phyloP scores from a whole-genome alignment of 2,113 vertebrate species.

The Nanorana parkeri region DNA sequence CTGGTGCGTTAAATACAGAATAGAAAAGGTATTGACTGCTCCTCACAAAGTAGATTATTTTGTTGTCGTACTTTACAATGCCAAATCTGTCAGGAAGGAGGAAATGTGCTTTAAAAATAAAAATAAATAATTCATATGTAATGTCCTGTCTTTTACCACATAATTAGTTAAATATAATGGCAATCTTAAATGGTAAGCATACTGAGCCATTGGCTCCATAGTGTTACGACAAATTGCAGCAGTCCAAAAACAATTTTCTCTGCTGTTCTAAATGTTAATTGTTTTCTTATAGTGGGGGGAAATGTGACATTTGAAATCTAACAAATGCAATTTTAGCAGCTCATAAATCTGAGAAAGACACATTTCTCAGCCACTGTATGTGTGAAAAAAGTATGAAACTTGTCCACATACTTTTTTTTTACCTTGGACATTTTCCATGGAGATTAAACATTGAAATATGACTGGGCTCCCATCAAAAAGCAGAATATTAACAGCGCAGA shows the following conservation, averaged over 20 bases:
- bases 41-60: too few species aligned
- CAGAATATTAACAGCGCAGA: slow-evolving; percentile 34
- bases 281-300: slow-evolving; percentile 34
- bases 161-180: not conserved
- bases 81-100: too few species aligned
- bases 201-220: slow-evolving; percentile 18
- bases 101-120: too few species aligned
- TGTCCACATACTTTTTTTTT: not conserved
- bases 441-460: slow-evolving; percentile 57
- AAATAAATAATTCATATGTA: too few species aligned
- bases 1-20: too few species aligned
- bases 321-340: slow-evolving; percentile 52
- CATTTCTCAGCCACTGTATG: slow-evolving; percentile 13
- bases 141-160: too few species aligned
- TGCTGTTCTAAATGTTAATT: slow-evolving; percentile 54
- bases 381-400: slow-evolving; percentile 26
- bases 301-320: slow-evolving; percentile 53
- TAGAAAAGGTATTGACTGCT: too few species aligned
- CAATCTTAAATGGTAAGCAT: slow-evolving; percentile 9
- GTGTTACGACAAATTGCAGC: slow-evolving; percentile 33
- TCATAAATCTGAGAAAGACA: slow-evolving; percentile 51
- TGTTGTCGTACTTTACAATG: too few species aligned
- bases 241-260: slow-evolving; percentile 45
- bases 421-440: not conserved
- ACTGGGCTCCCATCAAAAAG: slow-evolving; percentile 13